A percentile compares a stretch with the other conserved stretches of the same genome.
phyloP scores from a whole-genome alignment of 1,140 invertebrate species.

The Pinna nobilis region DNA sequence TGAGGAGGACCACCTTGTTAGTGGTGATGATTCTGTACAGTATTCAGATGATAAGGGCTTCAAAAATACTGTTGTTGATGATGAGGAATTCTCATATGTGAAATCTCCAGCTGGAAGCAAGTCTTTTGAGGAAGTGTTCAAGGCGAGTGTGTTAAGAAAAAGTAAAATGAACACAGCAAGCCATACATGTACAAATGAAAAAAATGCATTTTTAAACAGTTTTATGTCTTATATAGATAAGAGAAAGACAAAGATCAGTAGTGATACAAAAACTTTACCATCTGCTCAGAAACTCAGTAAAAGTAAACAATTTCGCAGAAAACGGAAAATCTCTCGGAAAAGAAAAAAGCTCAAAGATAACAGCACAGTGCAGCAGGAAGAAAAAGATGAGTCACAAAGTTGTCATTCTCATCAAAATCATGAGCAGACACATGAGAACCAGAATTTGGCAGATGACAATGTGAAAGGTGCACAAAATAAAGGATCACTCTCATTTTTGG shows the following conservation, averaged over 20 bases:
- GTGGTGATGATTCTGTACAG: not conserved
- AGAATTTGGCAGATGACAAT: not conserved
- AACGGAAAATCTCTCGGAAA: not conserved
- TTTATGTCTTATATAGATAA: slow-evolving; percentile 24
- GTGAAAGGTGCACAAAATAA: not conserved
- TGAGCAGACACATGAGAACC: not conserved
- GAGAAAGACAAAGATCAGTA: not conserved
- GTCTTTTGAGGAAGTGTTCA: slow-evolving; percentile 5
- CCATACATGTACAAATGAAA: slow-evolving; percentile 4
- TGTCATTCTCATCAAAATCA: not conserved
- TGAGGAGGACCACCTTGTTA: not conserved
- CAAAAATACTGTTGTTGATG: slow-evolving; percentile 7
- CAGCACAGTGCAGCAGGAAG: not conserved
- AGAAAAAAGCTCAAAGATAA: not conserved
- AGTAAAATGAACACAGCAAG: not conserved
- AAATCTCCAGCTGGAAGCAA: slow-evolving; percentile 22
- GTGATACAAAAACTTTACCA: not conserved
- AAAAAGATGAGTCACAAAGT: not conserved
- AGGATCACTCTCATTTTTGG: not conserved
- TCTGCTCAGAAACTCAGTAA: too few relatives aligned
- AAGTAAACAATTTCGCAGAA: too few relatives aligned
- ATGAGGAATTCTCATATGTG: slow-evolving; percentile 35
- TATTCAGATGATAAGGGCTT: slow-evolving; percentile 1
- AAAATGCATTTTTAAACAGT: slow-evolving; percentile 12
- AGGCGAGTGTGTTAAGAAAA: not conserved